Base-by-base conservation (phyloP, 2,888 invertebrate species). In the Xylota sylvarum region DNA sequence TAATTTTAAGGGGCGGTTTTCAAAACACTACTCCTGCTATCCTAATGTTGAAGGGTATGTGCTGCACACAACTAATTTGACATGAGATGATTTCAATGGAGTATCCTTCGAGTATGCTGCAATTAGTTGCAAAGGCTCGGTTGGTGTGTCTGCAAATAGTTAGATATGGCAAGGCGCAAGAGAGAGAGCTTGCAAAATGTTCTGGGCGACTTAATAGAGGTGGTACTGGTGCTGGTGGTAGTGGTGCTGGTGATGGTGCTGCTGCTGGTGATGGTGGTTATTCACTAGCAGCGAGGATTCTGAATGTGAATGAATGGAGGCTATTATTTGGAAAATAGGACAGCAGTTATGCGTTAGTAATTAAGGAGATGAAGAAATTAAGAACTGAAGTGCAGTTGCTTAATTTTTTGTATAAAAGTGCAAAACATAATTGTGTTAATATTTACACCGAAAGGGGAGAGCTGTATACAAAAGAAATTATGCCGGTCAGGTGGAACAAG, bases 1-100 rank as follows among this genome's bases (percentile, higher is more conserved):
- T 85, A 81, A 85, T 85, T 85, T 85, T 85, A 85, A 85, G 80
- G 80, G 85, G 72, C 67, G 85, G 80, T 76, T 80, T 72, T 85
- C 40, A 76, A 65, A 76, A 85, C 37, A 37, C 37, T 40, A 73
- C 69, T 65, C 14, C 40, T 35, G 46, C 40, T 76, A 48, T 56
- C 73, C 73, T 9, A 64, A 78, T 50, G 50, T 72, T 58, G 65
- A 58, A 67, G 64, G 40, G 58, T 58, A 23, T 52, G 46, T 55
- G 46, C 46, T 65, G 50, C 65, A 72, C 65, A 76, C 80, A 85
- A 85, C 85, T 85, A 85, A 85, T 85, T 77, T 85, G 76, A 81
- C 85, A 85, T 85, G 85, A 76, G 85, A 76, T 80, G 80, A 77
- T 85, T 76, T 85, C 76, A 85, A 85, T 85, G 67, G 60, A 77